These are phyloP conservation scores for Polyodon spathula DNA, from an alignment of 2,113 vertebrate species.

Conservation along the genomic window DNA sequence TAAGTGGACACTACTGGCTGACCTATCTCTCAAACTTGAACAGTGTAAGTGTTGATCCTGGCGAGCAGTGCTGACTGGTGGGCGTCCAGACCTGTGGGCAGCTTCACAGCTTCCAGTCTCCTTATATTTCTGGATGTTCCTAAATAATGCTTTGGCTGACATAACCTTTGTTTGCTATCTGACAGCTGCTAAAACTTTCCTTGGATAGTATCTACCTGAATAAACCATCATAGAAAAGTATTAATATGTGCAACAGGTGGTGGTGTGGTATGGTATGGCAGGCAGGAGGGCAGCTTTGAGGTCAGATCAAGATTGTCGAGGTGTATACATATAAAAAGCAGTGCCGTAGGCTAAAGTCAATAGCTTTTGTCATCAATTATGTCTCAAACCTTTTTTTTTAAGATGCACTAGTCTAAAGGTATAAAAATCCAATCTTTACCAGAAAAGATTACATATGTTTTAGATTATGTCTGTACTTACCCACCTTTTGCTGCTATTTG, in stretches of 20 bases:
- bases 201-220: background rate
- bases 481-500: slow-evolving; percentile 19
- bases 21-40: no score
- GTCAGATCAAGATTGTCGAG: slow-evolving; percentile 1
- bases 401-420: slow-evolving; percentile 32
- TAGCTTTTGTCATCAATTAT: slow-evolving; percentile 35
- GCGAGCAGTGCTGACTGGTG: no score
- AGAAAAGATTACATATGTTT: slow-evolving; percentile 43
- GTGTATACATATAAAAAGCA: slow-evolving; percentile 18
- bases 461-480: slow-evolving; percentile 42
- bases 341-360: slow-evolving; percentile 33
- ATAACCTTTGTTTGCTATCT: no score
- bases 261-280: slow-evolving; percentile 18
- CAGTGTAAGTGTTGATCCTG: no score
- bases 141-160: no score
- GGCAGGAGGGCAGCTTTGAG: slow-evolving; percentile 16
- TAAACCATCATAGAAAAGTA: slow-evolving; percentile 7
- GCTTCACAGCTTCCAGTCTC: no score
- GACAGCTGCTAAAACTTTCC: no score
- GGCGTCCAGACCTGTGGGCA: no score
- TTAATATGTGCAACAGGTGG: slow-evolving; percentile 34
- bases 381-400: slow-evolving; percentile 32
- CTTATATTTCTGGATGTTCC: no score
- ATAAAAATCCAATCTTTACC: slow-evolving; percentile 28
- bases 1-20: no score